phyloP scores from a whole-genome alignment of 1,140 invertebrate species.

The Formica selysi region DNA sequence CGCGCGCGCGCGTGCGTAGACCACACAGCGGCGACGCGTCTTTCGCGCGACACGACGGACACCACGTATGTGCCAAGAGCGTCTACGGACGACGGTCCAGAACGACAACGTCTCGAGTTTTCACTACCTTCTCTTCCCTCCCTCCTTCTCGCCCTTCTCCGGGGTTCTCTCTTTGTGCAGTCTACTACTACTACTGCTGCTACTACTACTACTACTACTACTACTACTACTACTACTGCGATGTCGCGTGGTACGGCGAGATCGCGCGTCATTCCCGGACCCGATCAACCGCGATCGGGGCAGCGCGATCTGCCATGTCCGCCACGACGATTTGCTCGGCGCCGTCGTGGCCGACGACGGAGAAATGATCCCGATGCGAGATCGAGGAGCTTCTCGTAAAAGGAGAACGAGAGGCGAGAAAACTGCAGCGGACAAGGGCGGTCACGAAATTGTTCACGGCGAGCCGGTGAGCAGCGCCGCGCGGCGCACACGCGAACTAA shows the following conservation, averaged over 20 bases:
- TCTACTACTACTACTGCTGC: too few relatives aligned
- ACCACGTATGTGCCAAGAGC: conserved; percentile 15
- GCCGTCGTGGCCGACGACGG: background rate
- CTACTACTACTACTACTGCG: background rate
- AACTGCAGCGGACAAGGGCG: conserved; percentile 7
- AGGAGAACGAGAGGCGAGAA: background rate
- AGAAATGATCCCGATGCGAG: background rate
- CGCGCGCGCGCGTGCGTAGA: background rate
- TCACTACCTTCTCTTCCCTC: conserved; percentile 2
- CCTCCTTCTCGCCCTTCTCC: background rate
- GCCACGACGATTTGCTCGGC: background rate
- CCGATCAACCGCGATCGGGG: background rate
- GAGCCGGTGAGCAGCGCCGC: conserved; percentile 63
- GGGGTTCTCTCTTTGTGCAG: conserved; percentile 38
- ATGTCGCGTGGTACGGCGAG: conserved; percentile 64
- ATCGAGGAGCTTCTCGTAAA: background rate
- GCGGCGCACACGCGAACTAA: conserved; percentile 57
- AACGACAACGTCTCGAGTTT: background rate
- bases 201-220: too few relatives aligned
- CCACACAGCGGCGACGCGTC: conserved; percentile 22
- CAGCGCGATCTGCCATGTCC: conserved; percentile 27
- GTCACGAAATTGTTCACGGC: conserved; percentile 41
- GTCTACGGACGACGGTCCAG: background rate
- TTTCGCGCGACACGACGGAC: conserved; percentile 6
- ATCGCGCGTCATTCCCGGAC: conserved; percentile 22